Conservation (phyloP, 23 tunicate species). For the Ciona savignyi region DNA sequence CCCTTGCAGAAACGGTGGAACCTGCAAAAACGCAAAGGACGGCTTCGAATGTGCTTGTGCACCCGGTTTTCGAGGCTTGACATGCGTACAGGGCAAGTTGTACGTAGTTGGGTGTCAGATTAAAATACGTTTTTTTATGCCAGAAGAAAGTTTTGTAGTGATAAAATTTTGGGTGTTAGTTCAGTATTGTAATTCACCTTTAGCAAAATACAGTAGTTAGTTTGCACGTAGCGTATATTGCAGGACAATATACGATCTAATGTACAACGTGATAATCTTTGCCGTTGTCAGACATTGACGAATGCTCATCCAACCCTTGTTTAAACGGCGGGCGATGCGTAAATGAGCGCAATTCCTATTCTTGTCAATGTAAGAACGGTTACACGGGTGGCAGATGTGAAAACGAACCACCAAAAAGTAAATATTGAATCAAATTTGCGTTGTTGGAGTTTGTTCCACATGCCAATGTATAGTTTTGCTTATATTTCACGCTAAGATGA, state of each 20-base stretch:
- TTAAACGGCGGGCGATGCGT: conserved; percentile 54
- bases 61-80: conserved; percentile 71
- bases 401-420: conserved; percentile 20
- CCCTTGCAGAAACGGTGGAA: conserved; percentile 65
- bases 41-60: conserved; percentile 61
- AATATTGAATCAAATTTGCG: too few species aligned
- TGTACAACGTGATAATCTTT: too few species aligned
- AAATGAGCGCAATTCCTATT: conserved; percentile 28
- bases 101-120: background rate
- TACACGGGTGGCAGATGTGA: conserved; percentile 62
- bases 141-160: too few species aligned
- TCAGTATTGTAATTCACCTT: too few species aligned
- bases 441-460: too few species aligned
- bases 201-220: too few species aligned
- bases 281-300: conserved; percentile 62
- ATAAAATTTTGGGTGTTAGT: too few species aligned
- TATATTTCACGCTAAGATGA: background rate
- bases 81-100: conserved; percentile 54
- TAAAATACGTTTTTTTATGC: conserved; percentile 1
- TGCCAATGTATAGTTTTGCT: conserved; percentile 1
- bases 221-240: too few species aligned
- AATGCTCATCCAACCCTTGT: conserved; percentile 81
- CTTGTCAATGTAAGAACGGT: conserved; percentile 54
- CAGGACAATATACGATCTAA: too few species aligned
- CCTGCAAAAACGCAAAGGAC: conserved; percentile 18